Evolutionary conservation across 2,888 invertebrate genomes (phyloP).

Genomic region (Idaea straminata): DNA sequence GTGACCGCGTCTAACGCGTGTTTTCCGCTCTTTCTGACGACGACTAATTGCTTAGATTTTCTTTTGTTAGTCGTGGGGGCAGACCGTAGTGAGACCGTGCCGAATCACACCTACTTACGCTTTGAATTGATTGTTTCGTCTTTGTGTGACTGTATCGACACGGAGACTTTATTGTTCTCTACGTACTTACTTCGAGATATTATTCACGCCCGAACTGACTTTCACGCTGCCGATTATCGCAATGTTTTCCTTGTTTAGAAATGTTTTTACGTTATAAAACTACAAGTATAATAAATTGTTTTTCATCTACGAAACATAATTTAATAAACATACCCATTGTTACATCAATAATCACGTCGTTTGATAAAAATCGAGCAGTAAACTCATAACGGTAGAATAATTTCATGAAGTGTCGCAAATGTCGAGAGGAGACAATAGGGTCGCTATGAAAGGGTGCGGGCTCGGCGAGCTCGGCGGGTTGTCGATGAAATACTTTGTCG

Average conservation of each 20-base stretch:
- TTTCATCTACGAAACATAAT: neutral
- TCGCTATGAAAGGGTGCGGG: conserved; percentile 46
- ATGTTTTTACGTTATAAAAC: too few relatives aligned
- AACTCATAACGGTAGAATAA: conserved; percentile 64
- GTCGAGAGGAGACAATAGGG: conserved; percentile 67
- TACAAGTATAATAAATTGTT: too few relatives aligned
- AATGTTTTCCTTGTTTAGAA: conserved; percentile 66
- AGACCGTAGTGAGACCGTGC: conserved; percentile 68
- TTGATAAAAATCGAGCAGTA: conserved; percentile 46
- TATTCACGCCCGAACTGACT: conserved; percentile 73
- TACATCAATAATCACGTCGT: conserved; percentile 22
- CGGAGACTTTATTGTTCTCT: conserved; percentile 73
- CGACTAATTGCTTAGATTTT: conserved; percentile 81
- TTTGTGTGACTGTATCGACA: conserved; percentile 77
- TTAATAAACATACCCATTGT: conserved; percentile 4
- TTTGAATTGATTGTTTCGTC: conserved; percentile 79
- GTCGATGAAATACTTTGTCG: conserved; percentile 73
- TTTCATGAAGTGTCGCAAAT: conserved; percentile 70
- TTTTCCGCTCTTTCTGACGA: conserved; percentile 80
- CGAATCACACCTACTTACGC: conserved; percentile 78
- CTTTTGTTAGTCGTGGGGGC: conserved; percentile 79
- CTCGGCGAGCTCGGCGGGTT: conserved; percentile 49
- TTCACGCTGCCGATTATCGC: conserved; percentile 70
- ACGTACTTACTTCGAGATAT: conserved; percentile 49
- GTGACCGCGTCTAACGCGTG: conserved; percentile 77